Base-by-base conservation (phyloP, 92 coral and sea anemone genomes). In the Meandrina meandrites region DNA sequence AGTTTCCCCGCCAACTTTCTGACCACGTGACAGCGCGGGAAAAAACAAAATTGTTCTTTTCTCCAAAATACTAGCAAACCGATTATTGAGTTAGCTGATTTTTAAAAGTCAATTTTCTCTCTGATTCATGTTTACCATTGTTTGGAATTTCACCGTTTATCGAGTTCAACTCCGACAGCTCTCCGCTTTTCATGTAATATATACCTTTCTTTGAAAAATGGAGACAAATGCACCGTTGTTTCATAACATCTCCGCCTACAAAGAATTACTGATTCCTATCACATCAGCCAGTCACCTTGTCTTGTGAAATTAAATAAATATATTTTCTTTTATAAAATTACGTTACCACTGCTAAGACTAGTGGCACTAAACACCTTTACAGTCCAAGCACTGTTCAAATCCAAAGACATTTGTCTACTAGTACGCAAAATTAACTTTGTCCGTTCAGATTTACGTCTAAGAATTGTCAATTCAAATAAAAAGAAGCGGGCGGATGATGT, bases 301-400 rank as follows among this genome's bases (percentile, higher is more conserved):
- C n/a, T 62, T 67, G 75, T 37, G 72, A 81, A 81, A 67, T 81
- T 64, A 81, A 81, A 64, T 80, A 81, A 81, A 67, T 79, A 79
- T 79, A 57, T 53, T 34, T 27, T 66, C 12, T 66, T 66, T 34
- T 24, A 30, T 79, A 58, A 79, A 54, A 54, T 79, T 79, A 66
- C 19, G 82, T 34, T 37, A 31, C 31, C 15, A 58, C 70, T 51
- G 82, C 68, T 64, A 79, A 54, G 32, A 79, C 82, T 54, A 80
- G 84, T 18, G 45, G 18, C 45, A 35, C 45, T 35, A 35, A 35
- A 18, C 16, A 60, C 51, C 58, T 62, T 32, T 18, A 18, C 9
- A 15, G 57, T 77, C 62, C 64, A n/a, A 53, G 36, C 6, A 51
- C 40, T 79, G 35, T 28, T 76, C 36, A 3, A 76, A 76, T 28